Evolutionary conservation across 2,113 vertebrate species (phyloP).

Genomic region (Sinosuthora webbiana): DNA sequence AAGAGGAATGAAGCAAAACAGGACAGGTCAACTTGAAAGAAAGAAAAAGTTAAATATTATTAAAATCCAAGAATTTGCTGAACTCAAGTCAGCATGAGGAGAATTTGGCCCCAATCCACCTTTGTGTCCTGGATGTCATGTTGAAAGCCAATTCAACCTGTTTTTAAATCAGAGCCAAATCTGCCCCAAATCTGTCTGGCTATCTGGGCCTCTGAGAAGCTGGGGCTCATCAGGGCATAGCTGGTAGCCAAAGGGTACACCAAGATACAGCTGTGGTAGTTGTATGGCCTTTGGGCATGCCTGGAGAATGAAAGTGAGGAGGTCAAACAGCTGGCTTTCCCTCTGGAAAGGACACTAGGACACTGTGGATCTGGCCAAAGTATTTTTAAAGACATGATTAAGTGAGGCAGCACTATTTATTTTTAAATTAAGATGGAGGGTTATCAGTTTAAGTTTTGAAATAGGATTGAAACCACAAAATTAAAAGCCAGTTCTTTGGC

Average conservation of each 20-base stretch:
- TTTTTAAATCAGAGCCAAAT: background rate
- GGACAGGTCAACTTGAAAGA: background rate
- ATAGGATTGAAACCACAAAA: background rate
- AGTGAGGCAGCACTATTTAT: background rate
- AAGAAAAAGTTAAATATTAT: background rate
- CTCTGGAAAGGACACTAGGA: background rate
- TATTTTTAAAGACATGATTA: background rate
- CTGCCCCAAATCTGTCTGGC: background rate
- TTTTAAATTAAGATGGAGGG: background rate
- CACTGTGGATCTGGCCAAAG: background rate
- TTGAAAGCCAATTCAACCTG: background rate
- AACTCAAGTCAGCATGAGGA: background rate
- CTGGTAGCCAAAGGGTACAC: background rate
- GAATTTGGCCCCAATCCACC: background rate
- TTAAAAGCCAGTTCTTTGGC: background rate
- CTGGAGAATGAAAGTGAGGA: background rate
- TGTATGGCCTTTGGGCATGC: background rate
- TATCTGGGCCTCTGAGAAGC: background rate
- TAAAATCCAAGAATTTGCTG: background rate
- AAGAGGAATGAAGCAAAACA: background rate
- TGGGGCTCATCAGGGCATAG: background rate
- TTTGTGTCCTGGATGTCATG: background rate
- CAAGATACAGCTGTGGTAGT: background rate
- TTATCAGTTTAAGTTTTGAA: slow-evolving; percentile 20
- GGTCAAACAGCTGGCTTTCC: background rate